Evolutionary conservation across 2,888 invertebrate genomes (phyloP).

Genomic region (Invenusta paracnida): DNA sequence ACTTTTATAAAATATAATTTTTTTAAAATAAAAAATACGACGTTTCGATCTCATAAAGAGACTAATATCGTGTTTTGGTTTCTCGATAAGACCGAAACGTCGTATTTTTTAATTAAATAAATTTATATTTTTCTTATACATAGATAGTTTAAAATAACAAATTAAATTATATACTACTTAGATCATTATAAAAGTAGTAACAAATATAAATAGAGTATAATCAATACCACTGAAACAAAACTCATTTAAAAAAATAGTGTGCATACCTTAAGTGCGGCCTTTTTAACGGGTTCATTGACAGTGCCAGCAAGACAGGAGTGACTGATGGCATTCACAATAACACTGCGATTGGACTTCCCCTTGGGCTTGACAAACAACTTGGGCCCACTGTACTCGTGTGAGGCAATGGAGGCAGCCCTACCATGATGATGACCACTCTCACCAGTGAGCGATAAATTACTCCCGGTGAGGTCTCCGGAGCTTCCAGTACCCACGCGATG

Average conservation of each 20-base stretch:
- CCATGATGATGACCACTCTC: background rate
- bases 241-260: background rate
- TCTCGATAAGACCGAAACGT: no score
- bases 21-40: no score
- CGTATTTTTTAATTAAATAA: no score
- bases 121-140: background rate
- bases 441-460: background rate
- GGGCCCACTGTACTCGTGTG: constrained; percentile 66
- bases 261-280: constrained; percentile 64
- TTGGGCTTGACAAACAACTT: constrained; percentile 93
- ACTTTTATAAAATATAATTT: no score
- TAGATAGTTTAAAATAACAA: background rate
- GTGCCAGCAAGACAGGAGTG: constrained; percentile 96
- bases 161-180: background rate
- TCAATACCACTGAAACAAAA: no score
- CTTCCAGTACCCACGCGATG: no score
- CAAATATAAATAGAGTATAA: no score
- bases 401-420: background rate
- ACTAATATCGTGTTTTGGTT: no score
- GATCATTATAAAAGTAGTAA: background rate
- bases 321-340: constrained; percentile 93
- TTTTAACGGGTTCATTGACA: constrained; percentile 87
- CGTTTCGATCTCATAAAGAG: no score
- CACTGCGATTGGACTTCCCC: constrained; percentile 91
- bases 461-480: background rate